phyloP scores from a whole-genome alignment of 2,113 vertebrate genomes.

The Ginglymostoma cirratum region DNA sequence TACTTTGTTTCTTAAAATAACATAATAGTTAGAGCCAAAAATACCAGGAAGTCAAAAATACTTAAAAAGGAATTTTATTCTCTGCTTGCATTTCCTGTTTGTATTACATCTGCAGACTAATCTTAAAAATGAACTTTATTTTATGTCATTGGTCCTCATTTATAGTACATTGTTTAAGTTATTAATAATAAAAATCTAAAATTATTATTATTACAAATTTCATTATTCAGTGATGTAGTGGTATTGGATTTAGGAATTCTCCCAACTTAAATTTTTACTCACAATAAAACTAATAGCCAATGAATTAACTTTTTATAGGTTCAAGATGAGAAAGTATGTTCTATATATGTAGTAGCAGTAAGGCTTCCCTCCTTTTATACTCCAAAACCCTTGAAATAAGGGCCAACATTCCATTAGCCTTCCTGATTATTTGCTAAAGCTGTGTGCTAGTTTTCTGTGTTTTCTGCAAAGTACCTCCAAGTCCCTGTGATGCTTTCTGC shows the following conservation, averaged over 20 bases:
- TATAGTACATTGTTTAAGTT: neutral
- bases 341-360: too few relatives aligned
- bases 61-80: neutral
- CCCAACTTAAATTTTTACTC: neutral
- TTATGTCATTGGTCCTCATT: neutral
- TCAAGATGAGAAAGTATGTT: neutral
- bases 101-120: neutral
- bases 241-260: neutral
- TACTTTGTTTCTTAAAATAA: conserved; percentile 25
- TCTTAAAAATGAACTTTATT: neutral
- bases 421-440: too few relatives aligned
- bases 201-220: neutral
- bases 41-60: too few relatives aligned
- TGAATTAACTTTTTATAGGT: neutral
- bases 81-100: neutral
- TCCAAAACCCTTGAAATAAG: too few relatives aligned
- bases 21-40: neutral
- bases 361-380: too few relatives aligned
- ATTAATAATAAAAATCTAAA: neutral
- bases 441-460: too few relatives aligned
- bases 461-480: too few relatives aligned
- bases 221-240: neutral
- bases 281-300: neutral
- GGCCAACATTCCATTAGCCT: too few relatives aligned
- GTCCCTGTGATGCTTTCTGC: too few relatives aligned